Evolutionary conservation across 1,140 invertebrate species (phyloP), one percentile per base, ranked within the genome.

Genomic region (Calosoma granatense): DNA sequence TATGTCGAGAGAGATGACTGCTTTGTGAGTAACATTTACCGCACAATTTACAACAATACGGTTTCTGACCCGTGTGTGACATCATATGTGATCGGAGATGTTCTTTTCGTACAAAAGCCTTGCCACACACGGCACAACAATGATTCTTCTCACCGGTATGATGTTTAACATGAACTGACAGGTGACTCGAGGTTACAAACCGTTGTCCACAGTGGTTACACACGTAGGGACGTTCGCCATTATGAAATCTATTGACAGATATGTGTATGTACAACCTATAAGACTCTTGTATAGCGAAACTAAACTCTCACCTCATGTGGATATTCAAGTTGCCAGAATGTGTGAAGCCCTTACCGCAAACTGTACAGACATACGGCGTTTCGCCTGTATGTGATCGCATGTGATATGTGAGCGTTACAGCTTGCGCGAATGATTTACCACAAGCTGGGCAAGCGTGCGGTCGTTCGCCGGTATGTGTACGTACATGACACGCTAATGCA

Each of bases 81-180:
- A 47, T 12, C 3, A 47, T 47, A 47, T 47, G 41, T 9, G 6
- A 47, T 17, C 53, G 53, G 17, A 85, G 70, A 55, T 83, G 81
- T 41, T 83, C 81, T 0, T 77, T 73, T 21, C 75, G 87, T n/a
- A 91, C 90, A 66, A 91, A 92, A 0, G 87, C 89, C 68, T 91
- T 91, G 57, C 83, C 81, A 70, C 92, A 96, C 47, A 92, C 82
- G 21, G 81, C 82, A 69, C 92, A 96, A 62, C 86, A 87, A 72
- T 93, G 92, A 0, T 92, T 91, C 22, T 90, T 78, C 70, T 94
- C 92, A 0, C 92, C 81, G 22, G 77, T 75, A 68, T 84, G 82
- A n/a, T 26, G 22, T 36, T 54, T 54, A 2, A 26, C 9, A 36
- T 54, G 53, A 3, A 54, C 53, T 1, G 22, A 17, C 14, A 54